Evolutionary conservation across 2,797 vertebrate genomes (phyloP).

Genomic region (Hydrocynus forskahlii): DNA sequence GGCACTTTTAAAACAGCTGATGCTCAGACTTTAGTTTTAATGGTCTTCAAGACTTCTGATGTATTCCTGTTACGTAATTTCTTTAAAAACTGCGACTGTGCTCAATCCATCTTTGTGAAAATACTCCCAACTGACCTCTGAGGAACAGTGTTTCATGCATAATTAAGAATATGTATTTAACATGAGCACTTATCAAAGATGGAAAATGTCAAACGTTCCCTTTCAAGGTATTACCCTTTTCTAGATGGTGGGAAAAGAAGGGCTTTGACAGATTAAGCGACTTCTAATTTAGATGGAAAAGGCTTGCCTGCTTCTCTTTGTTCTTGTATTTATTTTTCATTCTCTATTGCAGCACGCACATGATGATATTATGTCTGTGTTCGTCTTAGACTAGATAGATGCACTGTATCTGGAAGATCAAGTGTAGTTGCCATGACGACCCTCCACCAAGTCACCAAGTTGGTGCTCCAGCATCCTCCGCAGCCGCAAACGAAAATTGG

Average conservation of each 20-base stretch:
- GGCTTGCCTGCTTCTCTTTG: background rate
- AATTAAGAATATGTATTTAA: background rate
- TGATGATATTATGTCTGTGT: slow-evolving; percentile 54
- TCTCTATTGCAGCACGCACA: slow-evolving; percentile 19
- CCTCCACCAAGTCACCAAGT: slow-evolving; percentile 53
- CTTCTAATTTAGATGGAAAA: background rate
- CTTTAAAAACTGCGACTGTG: too few relatives aligned
- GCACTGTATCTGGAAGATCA: slow-evolving; percentile 56
- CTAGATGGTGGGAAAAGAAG: too few relatives aligned
- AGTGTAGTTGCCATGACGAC: slow-evolving; percentile 66
- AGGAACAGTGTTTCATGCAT: background rate
- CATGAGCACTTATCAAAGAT: too few relatives aligned
- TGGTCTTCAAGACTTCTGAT: too few relatives aligned
- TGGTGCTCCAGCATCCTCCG: slow-evolving; percentile 50
- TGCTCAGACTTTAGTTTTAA: too few relatives aligned
- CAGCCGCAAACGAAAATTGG: slow-evolving; percentile 60
- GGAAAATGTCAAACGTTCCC: background rate
- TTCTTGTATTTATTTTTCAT: background rate
- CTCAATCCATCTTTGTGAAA: too few relatives aligned
- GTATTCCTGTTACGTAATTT: too few relatives aligned
- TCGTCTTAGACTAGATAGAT: slow-evolving; percentile 50
- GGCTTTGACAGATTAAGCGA: background rate
- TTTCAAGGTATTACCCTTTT: background rate
- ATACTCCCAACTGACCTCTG: background rate
- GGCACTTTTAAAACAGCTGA: too few relatives aligned